Evolutionary conservation across 2,888 invertebrate species (phyloP).

Genomic region (Calliscelio sp.): DNA sequence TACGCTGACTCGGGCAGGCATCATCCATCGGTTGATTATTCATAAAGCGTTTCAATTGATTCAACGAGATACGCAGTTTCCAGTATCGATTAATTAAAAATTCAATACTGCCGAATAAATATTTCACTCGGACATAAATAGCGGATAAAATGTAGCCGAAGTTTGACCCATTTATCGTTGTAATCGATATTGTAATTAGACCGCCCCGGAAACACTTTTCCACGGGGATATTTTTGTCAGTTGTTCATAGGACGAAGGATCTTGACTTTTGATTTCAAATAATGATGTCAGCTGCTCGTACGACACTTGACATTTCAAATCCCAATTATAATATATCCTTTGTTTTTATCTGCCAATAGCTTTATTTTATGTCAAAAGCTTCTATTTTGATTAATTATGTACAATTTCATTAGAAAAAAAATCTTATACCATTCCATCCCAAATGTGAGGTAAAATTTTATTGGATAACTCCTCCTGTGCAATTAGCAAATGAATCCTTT

Average conservation of each 20-base stretch:
- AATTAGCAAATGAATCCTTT: no score
- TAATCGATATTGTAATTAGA: constrained; percentile 57
- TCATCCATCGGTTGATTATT: constrained; percentile 56
- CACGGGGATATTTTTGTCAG: not conserved
- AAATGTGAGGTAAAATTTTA: no score
- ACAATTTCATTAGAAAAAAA: no score
- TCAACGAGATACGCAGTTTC: constrained; percentile 30
- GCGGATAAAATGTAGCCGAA: constrained; percentile 39
- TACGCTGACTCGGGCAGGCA: not conserved
- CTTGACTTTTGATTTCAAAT: no score
- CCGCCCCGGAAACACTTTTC: constrained; percentile 10
- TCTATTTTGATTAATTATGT: no score
- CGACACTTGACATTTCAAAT: no score
- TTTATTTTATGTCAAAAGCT: no score
- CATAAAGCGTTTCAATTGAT: constrained; percentile 56
- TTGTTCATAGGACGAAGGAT: not conserved
- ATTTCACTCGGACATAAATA: constrained; percentile 46
- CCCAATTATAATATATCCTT: no score
- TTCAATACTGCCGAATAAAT: constrained; percentile 50
- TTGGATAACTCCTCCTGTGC: no score
- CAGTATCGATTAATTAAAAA: constrained; percentile 53
- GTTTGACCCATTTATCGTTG: constrained; percentile 55
- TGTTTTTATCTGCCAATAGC: no score
- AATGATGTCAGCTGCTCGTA: no score
- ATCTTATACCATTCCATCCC: no score